Conservation (phyloP, 1,140 invertebrate genomes). For the Atopsyche davidsoni region DNA sequence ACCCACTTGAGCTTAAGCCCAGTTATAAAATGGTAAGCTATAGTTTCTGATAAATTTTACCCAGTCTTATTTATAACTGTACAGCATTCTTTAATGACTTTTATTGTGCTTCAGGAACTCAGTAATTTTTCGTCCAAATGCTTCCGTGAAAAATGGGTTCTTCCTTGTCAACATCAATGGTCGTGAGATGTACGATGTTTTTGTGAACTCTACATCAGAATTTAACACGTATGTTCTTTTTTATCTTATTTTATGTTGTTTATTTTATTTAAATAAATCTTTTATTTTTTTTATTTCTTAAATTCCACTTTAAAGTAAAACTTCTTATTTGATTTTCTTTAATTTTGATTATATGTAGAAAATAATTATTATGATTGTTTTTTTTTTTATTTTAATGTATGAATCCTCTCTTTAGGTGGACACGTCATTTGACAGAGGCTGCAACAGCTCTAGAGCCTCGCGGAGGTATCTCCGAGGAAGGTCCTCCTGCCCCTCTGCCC, state of each 20-base stretch:
- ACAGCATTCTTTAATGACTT: slow-evolving; percentile 4
- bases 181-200: slow-evolving; percentile 46
- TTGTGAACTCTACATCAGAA: slow-evolving; percentile 38
- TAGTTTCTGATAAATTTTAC: too few species aligned
- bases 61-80: too few species aligned
- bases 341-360: too few species aligned
- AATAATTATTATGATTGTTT: not conserved
- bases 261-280: slow-evolving; percentile 2
- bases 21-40: slow-evolving; percentile 33
- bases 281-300: not conserved
- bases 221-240: slow-evolving; percentile 38
- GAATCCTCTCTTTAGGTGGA: slow-evolving; percentile 21
- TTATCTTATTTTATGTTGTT: not conserved
- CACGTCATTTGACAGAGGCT: slow-evolving; percentile 16
- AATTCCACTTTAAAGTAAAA: too few species aligned
- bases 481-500: slow-evolving; percentile 17
- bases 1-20: slow-evolving; percentile 41
- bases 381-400: slow-evolving; percentile 6
- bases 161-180: slow-evolving; percentile 48
- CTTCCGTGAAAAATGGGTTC: slow-evolving; percentile 43
- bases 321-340: too few species aligned
- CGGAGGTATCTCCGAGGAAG: slow-evolving; percentile 18
- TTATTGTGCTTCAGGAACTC: slow-evolving; percentile 37
- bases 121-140: slow-evolving; percentile 44
- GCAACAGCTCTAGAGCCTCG: slow-evolving; percentile 19